These are phyloP conservation scores for Hirtodrosophila cameraria DNA, from an alignment of 2,888 invertebrate genomes.

Conservation along the genomic window DNA sequence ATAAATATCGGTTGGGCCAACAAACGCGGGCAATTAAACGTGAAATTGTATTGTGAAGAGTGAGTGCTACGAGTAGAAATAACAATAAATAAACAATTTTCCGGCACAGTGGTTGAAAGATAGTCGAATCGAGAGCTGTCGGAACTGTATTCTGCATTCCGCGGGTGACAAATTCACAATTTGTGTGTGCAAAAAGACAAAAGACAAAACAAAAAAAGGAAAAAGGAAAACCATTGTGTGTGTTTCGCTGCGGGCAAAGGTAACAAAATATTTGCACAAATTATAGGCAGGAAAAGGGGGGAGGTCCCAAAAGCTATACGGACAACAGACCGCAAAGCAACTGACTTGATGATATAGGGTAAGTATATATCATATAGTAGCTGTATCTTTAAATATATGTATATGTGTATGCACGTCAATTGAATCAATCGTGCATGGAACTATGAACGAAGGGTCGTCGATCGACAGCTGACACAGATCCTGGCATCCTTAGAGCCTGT, in stretches of 20 bases:
- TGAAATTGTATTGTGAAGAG: constrained; percentile 62
- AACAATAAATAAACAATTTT: constrained; percentile 63
- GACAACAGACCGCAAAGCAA: constrained; percentile 11
- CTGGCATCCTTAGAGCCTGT: constrained; percentile 19
- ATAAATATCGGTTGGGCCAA: constrained; percentile 29
- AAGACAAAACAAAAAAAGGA: constrained; percentile 19
- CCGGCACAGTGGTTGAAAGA: constrained; percentile 49
- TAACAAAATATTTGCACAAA: constrained; percentile 50
- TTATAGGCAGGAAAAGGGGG: constrained; percentile 12
- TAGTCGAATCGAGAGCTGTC: constrained; percentile 19
- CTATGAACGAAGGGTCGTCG: constrained; percentile 5
- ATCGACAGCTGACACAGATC: constrained; percentile 55
- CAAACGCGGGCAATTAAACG: constrained; percentile 62
- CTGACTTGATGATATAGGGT: constrained; percentile 29
- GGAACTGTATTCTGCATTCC: constrained; percentile 23
- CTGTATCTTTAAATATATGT: neutral
- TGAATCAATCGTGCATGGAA: constrained; percentile 52
- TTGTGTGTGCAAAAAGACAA: constrained; percentile 32
- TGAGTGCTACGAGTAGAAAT: constrained; percentile 31
- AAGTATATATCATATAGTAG: no score
- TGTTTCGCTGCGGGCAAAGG: neutral
- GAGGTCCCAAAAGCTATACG: constrained; percentile 14
- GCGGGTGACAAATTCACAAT: constrained; percentile 67
- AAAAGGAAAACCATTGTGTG: constrained; percentile 26
- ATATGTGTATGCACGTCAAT: constrained; percentile 22